Evolutionary conservation across 2,113 vertebrate species (phyloP), one percentile per base, ranked within the genome.

Genomic region (Mormyrus iriodes): DNA sequence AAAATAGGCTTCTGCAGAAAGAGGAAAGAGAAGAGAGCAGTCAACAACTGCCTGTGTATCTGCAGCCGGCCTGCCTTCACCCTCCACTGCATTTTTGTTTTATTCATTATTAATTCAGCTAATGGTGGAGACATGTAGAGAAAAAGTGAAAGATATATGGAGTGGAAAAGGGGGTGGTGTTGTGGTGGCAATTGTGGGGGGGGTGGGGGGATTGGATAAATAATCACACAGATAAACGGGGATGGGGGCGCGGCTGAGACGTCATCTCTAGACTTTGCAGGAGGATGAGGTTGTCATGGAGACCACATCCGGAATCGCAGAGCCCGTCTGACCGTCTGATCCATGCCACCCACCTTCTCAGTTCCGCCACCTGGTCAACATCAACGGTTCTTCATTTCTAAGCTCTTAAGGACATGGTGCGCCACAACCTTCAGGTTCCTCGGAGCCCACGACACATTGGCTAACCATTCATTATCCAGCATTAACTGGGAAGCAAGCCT

Each of bases 251-350:
- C 55, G 39, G 52, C 46, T 24, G 21, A 65, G 19, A 53, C 87
- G 48, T 91, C 91, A 94, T 93, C 90, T 89, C 89, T 88, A 92
- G 92, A 94, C 94, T 95, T 92, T 94, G 93, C 93, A 88, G 90
- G 93, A 95, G 92, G 92, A 93, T 91, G 91, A 92, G 93, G 95
- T 96, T 96, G 94, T 95, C 94, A 96, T 96, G 95, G 95, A 93
- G 94, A 96, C 95, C 94, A 93, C 94, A 95, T 96, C 95, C 94
- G 92, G 92, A 94, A 93, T 94, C 93, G 94, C 93, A 94, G 94
- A 94, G 90, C 91, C 92, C 85, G 61, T 93, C 95, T 94, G 94
- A 93, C 88, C 87, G 89, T 39, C 76, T 84, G 42, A 90, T 89
- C 83, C 3, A 21, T 76, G 69, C 90, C 85, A 53, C 82, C 90